These are phyloP conservation scores for Alitta virens DNA, from an alignment of 2,888 invertebrate species.

Conservation along the genomic window DNA sequence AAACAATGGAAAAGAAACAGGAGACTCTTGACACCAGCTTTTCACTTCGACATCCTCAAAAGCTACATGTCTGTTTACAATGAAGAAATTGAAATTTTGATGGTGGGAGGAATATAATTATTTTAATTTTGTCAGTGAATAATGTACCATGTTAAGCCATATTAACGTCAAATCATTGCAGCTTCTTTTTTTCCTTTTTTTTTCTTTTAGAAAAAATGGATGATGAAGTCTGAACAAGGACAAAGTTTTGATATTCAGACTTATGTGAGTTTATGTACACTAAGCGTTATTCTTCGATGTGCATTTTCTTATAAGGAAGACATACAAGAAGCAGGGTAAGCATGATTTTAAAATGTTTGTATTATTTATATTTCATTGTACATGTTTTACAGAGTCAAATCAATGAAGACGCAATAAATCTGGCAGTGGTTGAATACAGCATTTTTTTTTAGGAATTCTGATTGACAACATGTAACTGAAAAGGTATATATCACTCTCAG, in stretches of 20 bases:
- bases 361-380: no score
- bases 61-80: constrained; percentile 18
- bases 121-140: no score
- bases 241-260: constrained; percentile 36
- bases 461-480: no score
- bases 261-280: constrained; percentile 1
- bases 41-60: constrained; percentile 23
- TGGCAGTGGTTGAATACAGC: no score
- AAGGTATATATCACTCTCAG: no score
- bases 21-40: constrained; percentile 18
- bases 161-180: no score
- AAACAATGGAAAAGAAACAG: constrained; percentile 20
- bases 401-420: no score
- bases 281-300: constrained; percentile 10
- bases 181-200: no score
- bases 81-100: constrained; percentile 13
- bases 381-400: no score
- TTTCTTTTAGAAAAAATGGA: constrained; percentile 33
- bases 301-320: constrained; percentile 8
- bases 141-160: no score
- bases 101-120: no score
- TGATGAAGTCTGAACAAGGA: constrained; percentile 24
- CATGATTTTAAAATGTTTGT: neutral
- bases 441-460: no score
- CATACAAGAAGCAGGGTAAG: neutral